Evolutionary conservation across 1,140 invertebrate species (phyloP), one percentile per base, ranked within the genome.

Genomic region (Cotesia chilonis): DNA sequence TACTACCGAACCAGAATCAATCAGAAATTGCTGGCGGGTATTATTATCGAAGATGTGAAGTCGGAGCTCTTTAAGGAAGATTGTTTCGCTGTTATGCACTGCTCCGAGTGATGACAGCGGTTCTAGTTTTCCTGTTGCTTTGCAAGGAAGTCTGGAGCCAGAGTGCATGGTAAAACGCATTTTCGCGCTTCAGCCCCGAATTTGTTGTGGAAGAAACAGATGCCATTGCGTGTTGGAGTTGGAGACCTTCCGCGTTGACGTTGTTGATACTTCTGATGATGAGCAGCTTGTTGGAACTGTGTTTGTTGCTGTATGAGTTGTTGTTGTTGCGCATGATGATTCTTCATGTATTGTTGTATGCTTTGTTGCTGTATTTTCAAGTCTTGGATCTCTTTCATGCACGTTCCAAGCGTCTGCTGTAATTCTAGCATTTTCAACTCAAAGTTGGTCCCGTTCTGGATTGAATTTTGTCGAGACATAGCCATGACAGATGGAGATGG

Each of bases 1-100:
- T 67, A 67, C 47, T 7, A 66, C 54, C 7, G 70, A 71, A 20
- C 12, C 41, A 20, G 6, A 20, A 20, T 72, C 71, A 47, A 36
- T 60, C 12, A 60, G 57, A 20, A 60, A 60, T 60, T 60, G 17
- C 17, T 60, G 57, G 4, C 28, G 57, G 3, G 68, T 60, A 9
- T 4, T 59, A 3, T 3, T 60, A 28, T 69, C 68, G 12, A 59
- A 20, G 2, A 69, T 28, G 14, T 69, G 37, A n/a, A n/a, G 35
- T 3, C 68, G 37, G 4, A 69, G 35, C 59, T 69, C 68, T n/a
- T 35, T 35, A 17, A 9, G 68, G 59, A n/a, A 3, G 57, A 6
- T 38, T 14, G 52, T 47, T 1, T 9, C 17, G 17, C 60, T 70
- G 35, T 61, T 57, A 47, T 38, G 38, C 6, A 61, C 17, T 3